These are phyloP conservation scores for Xestia xanthographa DNA, from an alignment of 2,888 invertebrate species.

Conservation along the genomic window DNA sequence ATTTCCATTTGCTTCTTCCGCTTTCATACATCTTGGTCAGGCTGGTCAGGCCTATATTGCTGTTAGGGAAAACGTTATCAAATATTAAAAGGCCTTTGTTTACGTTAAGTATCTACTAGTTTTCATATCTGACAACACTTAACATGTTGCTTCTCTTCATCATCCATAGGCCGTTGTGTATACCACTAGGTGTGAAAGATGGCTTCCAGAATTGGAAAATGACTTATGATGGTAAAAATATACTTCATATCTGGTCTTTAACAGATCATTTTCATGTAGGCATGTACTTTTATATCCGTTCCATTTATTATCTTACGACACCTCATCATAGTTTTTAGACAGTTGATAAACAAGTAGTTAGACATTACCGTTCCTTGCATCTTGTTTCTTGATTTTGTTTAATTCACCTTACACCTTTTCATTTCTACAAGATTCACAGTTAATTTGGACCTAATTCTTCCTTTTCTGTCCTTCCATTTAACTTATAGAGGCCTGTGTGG, in stretches of 20 bases:
- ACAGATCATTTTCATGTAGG: conserved; percentile 10
- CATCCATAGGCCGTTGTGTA: conserved; percentile 27
- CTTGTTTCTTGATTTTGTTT: not conserved
- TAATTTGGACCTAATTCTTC: not conserved
- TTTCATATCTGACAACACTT: conserved; percentile 40
- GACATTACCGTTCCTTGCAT: not conserved
- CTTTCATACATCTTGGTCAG: no score
- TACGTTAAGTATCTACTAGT: conserved; percentile 10
- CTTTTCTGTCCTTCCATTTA: not conserved
- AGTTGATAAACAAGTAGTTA: not conserved
- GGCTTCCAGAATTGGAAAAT: conserved; percentile 33
- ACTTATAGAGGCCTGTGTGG: not conserved
- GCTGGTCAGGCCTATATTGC: no score
- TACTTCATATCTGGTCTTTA: conserved; percentile 7
- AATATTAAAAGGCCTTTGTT: conserved; percentile 13
- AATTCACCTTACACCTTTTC: not conserved
- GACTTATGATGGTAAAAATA: conserved; percentile 15
- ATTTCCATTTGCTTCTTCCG: not conserved
- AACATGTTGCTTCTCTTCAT: not conserved
- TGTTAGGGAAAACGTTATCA: not conserved
- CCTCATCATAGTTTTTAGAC: not conserved
- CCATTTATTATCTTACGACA: conserved; percentile 5
- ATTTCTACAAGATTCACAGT: not conserved
- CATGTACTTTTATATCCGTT: not conserved
- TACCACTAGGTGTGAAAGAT: conserved; percentile 26